A percentile compares a stretch with the other conserved stretches of the same genome.
Conservation (phyloP, 2,113 vertebrate species). For the Macquaria ambigua region DNA sequence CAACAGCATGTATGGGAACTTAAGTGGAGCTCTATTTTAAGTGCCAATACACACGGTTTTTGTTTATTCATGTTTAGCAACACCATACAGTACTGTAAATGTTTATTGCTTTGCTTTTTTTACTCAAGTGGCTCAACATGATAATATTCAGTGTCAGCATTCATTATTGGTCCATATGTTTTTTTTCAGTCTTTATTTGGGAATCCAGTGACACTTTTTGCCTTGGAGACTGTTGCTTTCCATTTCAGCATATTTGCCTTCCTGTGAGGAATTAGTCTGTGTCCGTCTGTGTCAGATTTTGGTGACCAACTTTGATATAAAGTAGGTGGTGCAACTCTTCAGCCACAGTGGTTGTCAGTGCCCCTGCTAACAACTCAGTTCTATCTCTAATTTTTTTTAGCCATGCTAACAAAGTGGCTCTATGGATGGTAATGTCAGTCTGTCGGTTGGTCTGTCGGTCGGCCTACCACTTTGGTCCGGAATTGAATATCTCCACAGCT, state of each 20-base stretch:
- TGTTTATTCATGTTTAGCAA: neutral
- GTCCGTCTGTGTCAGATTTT: neutral
- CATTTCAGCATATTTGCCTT: neutral
- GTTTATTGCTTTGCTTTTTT: neutral
- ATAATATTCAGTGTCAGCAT: neutral
- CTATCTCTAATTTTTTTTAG: neutral
- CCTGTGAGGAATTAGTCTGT: neutral
- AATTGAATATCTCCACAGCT: neutral
- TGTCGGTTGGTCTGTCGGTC: too few relatives aligned
- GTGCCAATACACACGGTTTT: neutral
- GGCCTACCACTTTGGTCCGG: neutral
- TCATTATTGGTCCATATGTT: neutral
- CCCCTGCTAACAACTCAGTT: too few relatives aligned
- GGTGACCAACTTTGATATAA: neutral
- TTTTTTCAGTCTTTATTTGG: too few relatives aligned
- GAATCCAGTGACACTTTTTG: neutral
- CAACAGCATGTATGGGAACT: conserved; percentile 6
- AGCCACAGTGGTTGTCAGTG: neutral
- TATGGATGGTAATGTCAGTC: too few relatives aligned
- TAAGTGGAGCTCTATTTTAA: conserved; percentile 20
- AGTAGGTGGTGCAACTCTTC: neutral
- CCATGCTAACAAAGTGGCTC: neutral
- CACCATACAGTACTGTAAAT: neutral
- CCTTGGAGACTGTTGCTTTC: neutral
- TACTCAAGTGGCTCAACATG: neutral